Conservation (phyloP, 2,113 vertebrate genomes). For the Datnioides undecimradiatus region DNA sequence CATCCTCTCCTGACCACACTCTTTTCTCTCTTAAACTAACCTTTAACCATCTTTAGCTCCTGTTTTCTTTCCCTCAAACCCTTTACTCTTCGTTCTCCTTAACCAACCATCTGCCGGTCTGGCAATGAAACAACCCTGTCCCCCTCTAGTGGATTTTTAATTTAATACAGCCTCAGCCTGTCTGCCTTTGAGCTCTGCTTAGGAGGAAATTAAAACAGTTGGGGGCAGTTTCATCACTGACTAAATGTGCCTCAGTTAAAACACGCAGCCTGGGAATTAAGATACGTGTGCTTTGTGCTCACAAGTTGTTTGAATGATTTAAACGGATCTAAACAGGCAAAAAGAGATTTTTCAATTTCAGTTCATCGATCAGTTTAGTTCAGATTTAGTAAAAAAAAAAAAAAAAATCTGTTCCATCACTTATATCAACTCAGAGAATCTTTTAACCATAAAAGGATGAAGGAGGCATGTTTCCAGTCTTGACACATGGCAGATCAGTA, state of each 20-base stretch:
- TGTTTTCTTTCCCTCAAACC: not conserved
- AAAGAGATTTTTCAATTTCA: not conserved
- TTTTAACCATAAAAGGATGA: no score
- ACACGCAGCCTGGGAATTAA: constrained; percentile 45
- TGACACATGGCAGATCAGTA: no score
- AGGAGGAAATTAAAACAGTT: constrained; percentile 37
- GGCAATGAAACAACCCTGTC: constrained; percentile 12
- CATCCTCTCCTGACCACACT: not conserved
- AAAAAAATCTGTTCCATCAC: not conserved
- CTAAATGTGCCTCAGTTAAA: constrained; percentile 44
- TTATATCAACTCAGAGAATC: no score
- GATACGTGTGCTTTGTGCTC: constrained; percentile 9
- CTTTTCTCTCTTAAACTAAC: constrained; percentile 19
- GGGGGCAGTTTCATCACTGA: constrained; percentile 42
- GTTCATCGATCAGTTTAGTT: no score
- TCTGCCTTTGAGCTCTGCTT: constrained; percentile 4
- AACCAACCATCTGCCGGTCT: not conserved
- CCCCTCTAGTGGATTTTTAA: constrained; percentile 53
- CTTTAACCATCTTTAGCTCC: not conserved
- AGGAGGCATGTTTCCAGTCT: no score
- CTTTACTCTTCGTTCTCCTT: constrained; percentile 1
- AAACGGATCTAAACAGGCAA: constrained; percentile 20
- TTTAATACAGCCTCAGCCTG: constrained; percentile 29
- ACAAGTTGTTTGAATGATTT: constrained; percentile 11
- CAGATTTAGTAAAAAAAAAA: no score